Conservation (phyloP, 2,113 vertebrate species). For the Tragelaphus buxtoni region DNA sequence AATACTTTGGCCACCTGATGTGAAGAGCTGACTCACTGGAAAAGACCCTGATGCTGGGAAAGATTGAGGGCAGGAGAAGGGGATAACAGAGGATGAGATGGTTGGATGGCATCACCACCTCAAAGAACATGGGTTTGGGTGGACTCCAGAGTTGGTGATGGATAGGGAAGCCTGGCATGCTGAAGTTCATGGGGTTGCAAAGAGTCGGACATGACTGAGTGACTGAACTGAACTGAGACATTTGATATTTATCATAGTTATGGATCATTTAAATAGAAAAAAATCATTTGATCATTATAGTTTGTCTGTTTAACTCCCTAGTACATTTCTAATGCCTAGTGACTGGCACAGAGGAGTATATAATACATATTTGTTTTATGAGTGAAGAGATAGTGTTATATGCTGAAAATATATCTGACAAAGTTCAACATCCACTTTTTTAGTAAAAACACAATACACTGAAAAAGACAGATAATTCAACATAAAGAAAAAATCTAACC, state of each 20-base stretch:
- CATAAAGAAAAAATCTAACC: background rate
- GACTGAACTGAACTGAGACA: background rate
- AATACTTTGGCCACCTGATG: background rate
- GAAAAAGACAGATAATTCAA: background rate
- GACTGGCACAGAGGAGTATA: background rate
- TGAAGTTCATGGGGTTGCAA: background rate
- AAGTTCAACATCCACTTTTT: background rate
- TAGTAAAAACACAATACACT: background rate
- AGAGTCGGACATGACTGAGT: background rate
- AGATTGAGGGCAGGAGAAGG: background rate
- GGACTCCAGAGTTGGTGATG: background rate
- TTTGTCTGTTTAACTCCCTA: background rate
- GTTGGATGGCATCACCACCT: background rate
- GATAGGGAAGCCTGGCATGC: fast-evolving
- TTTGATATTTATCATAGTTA: background rate
- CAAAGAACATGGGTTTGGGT: background rate
- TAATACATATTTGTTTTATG: background rate
- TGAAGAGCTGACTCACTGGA: fast-evolving
- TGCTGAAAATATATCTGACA: background rate
- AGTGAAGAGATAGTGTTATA: background rate
- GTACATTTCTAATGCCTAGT: background rate
- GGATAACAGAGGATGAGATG: background rate
- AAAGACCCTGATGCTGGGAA: background rate
- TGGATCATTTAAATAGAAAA: background rate
- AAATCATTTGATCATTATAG: background rate